phyloP scores from a whole-genome alignment of 2,888 invertebrate genomes.

The Diloba caeruleocephala region DNA sequence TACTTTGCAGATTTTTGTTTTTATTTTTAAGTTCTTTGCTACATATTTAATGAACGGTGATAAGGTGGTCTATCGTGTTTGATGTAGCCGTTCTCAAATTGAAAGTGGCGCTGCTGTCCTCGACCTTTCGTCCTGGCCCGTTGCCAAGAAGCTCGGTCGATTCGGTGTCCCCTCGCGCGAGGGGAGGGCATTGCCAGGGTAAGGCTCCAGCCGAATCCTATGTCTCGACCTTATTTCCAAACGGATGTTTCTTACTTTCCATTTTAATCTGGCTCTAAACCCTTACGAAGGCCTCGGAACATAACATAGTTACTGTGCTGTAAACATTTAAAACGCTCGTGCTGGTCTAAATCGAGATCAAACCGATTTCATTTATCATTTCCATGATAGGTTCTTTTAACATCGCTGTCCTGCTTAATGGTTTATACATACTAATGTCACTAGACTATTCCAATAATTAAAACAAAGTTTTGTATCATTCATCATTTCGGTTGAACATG shows the following conservation, averaged over 20 bases:
- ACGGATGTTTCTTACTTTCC: conserved; percentile 47
- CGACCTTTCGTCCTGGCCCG: conserved; percentile 67
- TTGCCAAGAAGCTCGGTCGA: conserved; percentile 79
- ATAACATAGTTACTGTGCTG: not conserved
- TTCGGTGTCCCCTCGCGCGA: conserved; percentile 60
- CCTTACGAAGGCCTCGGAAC: conserved; percentile 12
- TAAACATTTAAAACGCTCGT: conserved; percentile 2
- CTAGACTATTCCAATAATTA: no score
- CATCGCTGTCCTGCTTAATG: no score
- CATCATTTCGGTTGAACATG: not conserved
- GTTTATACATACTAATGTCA: no score
- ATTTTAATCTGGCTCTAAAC: conserved; percentile 44
- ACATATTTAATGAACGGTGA: conserved; percentile 32
- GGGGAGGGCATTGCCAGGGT: conserved; percentile 53
- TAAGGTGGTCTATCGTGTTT: conserved; percentile 54
- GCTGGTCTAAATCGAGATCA: conserved; percentile 2
- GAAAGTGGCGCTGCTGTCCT: conserved; percentile 67
- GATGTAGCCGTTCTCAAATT: conserved; percentile 69
- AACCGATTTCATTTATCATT: not conserved
- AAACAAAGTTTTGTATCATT: not conserved
- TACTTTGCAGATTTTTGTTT: no score
- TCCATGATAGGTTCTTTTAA: not conserved
- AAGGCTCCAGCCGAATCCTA: conserved; percentile 49
- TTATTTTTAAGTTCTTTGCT: no score
- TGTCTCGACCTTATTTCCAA: conserved; percentile 57